These are phyloP conservation scores for Leptodactylus fallax DNA, from an alignment of 2,797 vertebrate genomes.

Conservation along the genomic window DNA sequence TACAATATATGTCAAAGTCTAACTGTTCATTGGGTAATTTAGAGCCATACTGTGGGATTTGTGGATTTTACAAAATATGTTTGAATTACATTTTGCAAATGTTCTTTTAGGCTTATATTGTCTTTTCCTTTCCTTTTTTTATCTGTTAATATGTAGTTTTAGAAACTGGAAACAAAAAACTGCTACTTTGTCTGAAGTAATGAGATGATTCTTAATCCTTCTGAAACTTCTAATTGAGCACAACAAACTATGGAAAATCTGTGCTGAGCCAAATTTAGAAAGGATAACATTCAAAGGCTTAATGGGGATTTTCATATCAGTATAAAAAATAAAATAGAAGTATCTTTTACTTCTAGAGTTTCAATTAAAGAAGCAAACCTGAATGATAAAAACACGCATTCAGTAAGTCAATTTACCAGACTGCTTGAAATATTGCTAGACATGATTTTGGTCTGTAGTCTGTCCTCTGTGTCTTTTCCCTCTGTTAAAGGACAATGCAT, in stretches of 20 bases:
- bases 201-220: constrained; percentile 32
- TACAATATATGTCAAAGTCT: neutral
- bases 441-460: neutral
- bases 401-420: neutral
- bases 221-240: constrained; percentile 7
- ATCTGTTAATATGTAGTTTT: neutral
- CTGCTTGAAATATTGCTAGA: neutral
- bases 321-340: neutral
- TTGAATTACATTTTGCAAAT: neutral
- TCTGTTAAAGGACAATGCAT: too few species aligned
- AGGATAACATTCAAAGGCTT: neutral
- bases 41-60: neutral
- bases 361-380: neutral
- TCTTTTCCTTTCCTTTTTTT: neutral
- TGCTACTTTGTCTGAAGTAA: neutral
- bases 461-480: neutral
- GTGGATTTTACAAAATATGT: neutral
- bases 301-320: neutral
- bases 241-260: constrained; percentile 21
- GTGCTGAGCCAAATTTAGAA: neutral
- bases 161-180: neutral
- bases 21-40: neutral
- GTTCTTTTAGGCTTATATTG: neutral
- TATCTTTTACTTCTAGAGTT: neutral
- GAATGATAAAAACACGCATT: neutral